Conservation (phyloP, 2,888 invertebrate genomes). For the Parelbella ahira region DNA sequence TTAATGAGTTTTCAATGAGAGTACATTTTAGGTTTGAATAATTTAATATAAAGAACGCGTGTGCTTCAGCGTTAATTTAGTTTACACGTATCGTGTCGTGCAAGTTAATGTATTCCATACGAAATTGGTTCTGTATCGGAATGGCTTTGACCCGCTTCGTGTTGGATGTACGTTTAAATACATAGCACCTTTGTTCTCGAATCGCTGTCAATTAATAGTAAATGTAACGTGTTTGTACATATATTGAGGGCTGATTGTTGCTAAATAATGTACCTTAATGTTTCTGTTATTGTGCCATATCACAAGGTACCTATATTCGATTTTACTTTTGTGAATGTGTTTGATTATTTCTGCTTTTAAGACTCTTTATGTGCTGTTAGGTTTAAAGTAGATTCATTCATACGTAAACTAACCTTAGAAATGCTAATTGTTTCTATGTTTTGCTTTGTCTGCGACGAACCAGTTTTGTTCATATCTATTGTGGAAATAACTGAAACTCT, state of each 20-base stretch:
- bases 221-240: conserved; percentile 17
- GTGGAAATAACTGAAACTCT: too few species aligned
- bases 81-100: conserved; percentile 20
- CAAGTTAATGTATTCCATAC: conserved; percentile 21
- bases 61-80: conserved; percentile 9
- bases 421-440: too few species aligned
- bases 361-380: too few species aligned
- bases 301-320: too few species aligned
- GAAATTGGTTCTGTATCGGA: conserved; percentile 20
- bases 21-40: neutral
- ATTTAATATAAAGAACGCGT: neutral
- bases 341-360: too few species aligned
- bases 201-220: conserved; percentile 25
- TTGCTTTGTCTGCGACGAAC: too few species aligned
- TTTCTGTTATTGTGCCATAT: too few species aligned
- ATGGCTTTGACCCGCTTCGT: conserved; percentile 31
- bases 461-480: too few species aligned
- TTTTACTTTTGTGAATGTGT: too few species aligned
- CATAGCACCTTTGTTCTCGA: conserved; percentile 31
- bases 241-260: conserved; percentile 2
- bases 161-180: conserved; percentile 25
- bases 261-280: too few species aligned
- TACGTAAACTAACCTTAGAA: too few species aligned
- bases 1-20: neutral
- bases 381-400: too few species aligned